phyloP scores from a whole-genome alignment of 92 coral and sea anemone genomes.

The Epizoanthus rinbou region DNA sequence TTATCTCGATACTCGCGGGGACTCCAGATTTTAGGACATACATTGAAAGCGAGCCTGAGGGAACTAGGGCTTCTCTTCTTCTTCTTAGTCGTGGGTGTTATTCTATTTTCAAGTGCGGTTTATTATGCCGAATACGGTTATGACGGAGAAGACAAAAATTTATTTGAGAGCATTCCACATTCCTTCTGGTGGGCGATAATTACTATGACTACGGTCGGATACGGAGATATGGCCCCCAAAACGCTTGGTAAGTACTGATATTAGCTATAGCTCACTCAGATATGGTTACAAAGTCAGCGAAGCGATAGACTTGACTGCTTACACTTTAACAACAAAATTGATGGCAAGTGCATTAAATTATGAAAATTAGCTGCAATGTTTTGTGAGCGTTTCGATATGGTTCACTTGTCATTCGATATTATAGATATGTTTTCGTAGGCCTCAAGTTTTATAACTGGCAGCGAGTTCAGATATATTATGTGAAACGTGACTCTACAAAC shows the following conservation, averaged over 20 bases:
- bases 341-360: no score
- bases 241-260: slow-evolving; percentile 75
- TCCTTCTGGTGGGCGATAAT: slow-evolving; percentile 99
- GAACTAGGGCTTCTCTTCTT: slow-evolving; percentile 91
- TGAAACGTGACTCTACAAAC: no score
- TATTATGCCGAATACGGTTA: slow-evolving; percentile 85
- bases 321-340: no score
- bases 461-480: no score
- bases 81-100: slow-evolving; percentile 94
- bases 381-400: no score
- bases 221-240: slow-evolving; percentile 94
- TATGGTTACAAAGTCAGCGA: no score
- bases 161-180: slow-evolving; percentile 89
- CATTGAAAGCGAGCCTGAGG: slow-evolving; percentile 93
- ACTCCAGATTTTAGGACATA: slow-evolving; percentile 94
- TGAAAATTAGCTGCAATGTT: no score
- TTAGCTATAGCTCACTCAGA: background rate
- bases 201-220: slow-evolving; percentile 99
- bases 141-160: slow-evolving; percentile 56
- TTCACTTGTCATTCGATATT: no score
- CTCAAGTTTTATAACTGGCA: no score
- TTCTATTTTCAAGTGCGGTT: slow-evolving; percentile 93
- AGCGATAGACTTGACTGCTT: no score
- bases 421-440: no score
- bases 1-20: slow-evolving; percentile 98